Conservation (phyloP, 2,888 invertebrate species). For the Arenicola marina region DNA sequence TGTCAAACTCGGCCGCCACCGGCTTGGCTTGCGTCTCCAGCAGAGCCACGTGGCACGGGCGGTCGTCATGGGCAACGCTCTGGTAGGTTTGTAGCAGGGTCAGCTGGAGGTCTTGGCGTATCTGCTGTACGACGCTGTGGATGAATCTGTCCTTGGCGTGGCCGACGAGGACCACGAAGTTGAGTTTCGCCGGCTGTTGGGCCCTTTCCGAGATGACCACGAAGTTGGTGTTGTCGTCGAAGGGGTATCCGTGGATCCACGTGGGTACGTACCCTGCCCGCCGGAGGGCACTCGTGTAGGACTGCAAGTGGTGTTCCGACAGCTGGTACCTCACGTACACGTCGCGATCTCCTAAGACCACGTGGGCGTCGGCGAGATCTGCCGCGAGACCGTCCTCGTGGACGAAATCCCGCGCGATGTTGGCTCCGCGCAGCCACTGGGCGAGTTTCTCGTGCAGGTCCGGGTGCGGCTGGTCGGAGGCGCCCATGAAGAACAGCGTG, state of each 20-base stretch:
- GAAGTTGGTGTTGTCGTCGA: constrained; percentile 39
- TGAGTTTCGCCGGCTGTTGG: not conserved
- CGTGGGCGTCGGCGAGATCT: constrained; percentile 44
- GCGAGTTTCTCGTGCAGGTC: constrained; percentile 36
- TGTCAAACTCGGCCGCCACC: constrained; percentile 17
- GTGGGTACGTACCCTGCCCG: constrained; percentile 40
- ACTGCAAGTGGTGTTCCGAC: constrained; percentile 47
- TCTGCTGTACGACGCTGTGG: not conserved
- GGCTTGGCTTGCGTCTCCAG: constrained; percentile 38
- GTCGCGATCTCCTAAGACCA: constrained; percentile 28
- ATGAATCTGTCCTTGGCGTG: not conserved
- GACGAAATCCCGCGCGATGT: constrained; percentile 11
- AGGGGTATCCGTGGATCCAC: constrained; percentile 48
- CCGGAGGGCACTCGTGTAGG: constrained; percentile 44
- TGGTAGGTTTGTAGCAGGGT: constrained; percentile 49
- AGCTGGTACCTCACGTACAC: constrained; percentile 41
- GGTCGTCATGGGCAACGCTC: constrained; percentile 42
- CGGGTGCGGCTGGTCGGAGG: constrained; percentile 28
- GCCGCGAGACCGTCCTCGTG: constrained; percentile 34
- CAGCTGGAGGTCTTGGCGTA: constrained; percentile 43
- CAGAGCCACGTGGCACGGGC: constrained; percentile 44
- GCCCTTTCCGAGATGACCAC: constrained; percentile 38
- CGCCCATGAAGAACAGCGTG: constrained; percentile 43
- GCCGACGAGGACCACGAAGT: constrained; percentile 4
- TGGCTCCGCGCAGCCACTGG: constrained; percentile 32